A percentile compares a stretch with the other conserved stretches of the same genome.
Evolutionary conservation across 2,797 vertebrate species (phyloP).

Genomic region (Myotis daubentonii): DNA sequence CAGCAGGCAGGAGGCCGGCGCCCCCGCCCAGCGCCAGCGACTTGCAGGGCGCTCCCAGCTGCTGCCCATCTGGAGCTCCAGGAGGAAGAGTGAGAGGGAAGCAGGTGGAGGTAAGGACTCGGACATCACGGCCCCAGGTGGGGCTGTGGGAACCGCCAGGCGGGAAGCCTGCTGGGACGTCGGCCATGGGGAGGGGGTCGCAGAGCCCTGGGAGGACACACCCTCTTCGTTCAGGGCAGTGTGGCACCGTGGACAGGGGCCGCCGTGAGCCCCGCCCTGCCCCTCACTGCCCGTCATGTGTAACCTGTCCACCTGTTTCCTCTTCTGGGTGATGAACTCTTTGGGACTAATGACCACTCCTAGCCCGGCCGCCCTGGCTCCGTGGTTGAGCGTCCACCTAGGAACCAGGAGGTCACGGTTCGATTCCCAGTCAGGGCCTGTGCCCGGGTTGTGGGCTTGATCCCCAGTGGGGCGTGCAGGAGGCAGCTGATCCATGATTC

Average conservation of each 20-base stretch:
- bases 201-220: background rate
- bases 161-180: accelerated
- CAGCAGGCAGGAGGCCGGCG: conserved; percentile 77
- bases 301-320: background rate
- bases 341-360: background rate
- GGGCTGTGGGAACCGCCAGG: background rate
- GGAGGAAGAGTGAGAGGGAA: conserved; percentile 62
- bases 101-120: background rate
- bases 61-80: conserved; percentile 75
- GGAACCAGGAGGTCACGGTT: background rate
- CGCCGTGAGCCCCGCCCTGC: accelerated
- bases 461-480: too few species aligned
- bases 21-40: conserved; percentile 73
- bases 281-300: accelerated
- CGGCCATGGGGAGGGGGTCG: background rate
- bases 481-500: too few species aligned
- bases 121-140: background rate
- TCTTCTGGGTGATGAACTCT: background rate
- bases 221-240: background rate
- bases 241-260: accelerated
- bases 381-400: too few species aligned
- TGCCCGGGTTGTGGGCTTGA: too few species aligned
- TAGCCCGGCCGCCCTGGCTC: too few species aligned
- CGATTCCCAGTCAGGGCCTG: too few species aligned
- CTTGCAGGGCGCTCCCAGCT: conserved; percentile 77